Base-by-base conservation (phyloP, 1,140 invertebrate genomes). In the Magallana ariakensis region DNA sequence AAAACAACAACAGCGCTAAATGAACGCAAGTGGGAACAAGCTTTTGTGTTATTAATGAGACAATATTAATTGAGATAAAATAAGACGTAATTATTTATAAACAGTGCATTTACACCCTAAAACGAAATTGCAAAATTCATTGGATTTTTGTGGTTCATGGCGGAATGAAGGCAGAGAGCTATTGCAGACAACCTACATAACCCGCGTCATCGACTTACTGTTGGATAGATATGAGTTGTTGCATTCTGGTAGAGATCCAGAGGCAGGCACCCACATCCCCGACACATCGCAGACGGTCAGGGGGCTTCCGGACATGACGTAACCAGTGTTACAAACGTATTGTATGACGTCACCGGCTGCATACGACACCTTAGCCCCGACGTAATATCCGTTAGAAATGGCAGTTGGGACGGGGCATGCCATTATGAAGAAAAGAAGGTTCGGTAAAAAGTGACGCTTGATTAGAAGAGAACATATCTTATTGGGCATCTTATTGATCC, bases 311-410 rank as follows among this genome's bases (percentile, higher is more conserved):
- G 86, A 87, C 58, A 87, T 60, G 1, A 62, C 75, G 62, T 87
- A 87, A 60, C 80, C 82, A 13, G 60, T 54, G 46, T 80, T 55
- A 22, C 86, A 87, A 4, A 87, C 33, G 22, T 84, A 87, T 53
- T 84, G 56, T 54, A 87, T 75, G 19, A 60, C 53, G 19, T 84
- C 83, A n/a, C 83, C 86, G 16, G 26, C 19, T 19, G 19, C 5
- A 80, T 87, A 87, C 7, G 86, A 54, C 7, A 58, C 5, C 80
- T 87, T 84, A 15, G 70, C 83, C 4, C 83, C 83, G n/a, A 84
- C 56, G 19, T 80, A 84, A 80, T 87, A 87, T 60, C 86, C 86
- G 54, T 87, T 84, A 80, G 86, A 75, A 33, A 87, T 87, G 9
- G 33, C 57, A 8, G 70, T 58, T 11, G 86, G 83, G 4, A 55